Conservation (phyloP, 2,888 invertebrate genomes). For the Morpho achilles region DNA sequence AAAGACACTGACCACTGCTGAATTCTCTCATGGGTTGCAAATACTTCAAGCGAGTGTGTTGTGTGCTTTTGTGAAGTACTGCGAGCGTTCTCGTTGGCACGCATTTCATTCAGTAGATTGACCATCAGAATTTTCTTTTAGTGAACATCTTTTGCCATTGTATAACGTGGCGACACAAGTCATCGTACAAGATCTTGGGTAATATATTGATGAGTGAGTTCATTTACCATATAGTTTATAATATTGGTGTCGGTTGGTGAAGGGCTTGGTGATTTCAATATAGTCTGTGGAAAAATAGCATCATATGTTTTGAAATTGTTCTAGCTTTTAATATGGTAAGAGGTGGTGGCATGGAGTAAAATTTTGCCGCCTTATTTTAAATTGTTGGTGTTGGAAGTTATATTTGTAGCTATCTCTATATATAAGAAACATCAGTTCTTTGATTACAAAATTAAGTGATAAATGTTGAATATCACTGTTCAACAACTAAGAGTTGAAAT, state of each 20-base stretch:
- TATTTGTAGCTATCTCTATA: too few species aligned
- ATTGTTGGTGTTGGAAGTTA: background rate
- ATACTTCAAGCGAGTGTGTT: slow-evolving; percentile 37
- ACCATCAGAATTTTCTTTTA: slow-evolving; percentile 62
- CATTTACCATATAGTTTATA: slow-evolving; percentile 69
- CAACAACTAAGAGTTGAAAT: too few species aligned
- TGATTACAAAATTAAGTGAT: too few species aligned
- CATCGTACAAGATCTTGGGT: slow-evolving; percentile 47
- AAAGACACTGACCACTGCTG: slow-evolving; percentile 33
- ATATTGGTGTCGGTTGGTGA: slow-evolving; percentile 63
- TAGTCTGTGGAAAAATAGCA: background rate
- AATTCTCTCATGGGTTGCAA: slow-evolving; percentile 44
- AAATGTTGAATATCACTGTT: too few species aligned
- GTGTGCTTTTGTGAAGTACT: slow-evolving; percentile 41
- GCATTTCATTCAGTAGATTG: slow-evolving; percentile 49
- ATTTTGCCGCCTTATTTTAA: background rate
- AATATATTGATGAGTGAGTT: slow-evolving; percentile 65
- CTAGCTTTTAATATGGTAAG: slow-evolving; percentile 11
- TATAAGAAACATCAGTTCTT: too few species aligned
- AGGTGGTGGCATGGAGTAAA: slow-evolving; percentile 11
- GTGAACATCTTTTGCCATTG: slow-evolving; percentile 51
- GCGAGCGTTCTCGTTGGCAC: slow-evolving; percentile 39
- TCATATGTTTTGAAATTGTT: slow-evolving; percentile 6
- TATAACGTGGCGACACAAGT: slow-evolving; percentile 39
- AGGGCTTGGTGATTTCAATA: slow-evolving; percentile 29